These are phyloP conservation scores for Ptilonorhynchus violaceus DNA, from an alignment of 2,113 vertebrate species.

Conservation along the genomic window DNA sequence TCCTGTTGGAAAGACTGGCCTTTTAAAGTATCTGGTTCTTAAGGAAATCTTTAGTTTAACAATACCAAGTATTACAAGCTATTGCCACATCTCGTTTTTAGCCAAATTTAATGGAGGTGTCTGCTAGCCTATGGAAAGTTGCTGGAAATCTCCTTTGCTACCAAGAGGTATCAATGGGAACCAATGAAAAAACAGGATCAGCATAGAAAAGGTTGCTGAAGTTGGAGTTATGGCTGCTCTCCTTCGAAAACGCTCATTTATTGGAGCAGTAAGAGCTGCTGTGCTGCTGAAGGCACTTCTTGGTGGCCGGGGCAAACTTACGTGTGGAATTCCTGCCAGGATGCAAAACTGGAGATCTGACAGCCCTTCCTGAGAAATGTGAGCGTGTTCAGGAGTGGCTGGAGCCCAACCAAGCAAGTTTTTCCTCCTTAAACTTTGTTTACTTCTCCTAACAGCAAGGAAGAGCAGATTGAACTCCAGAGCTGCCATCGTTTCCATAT, in stretches of 20 bases:
- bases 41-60: not conserved
- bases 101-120: not conserved
- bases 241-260: not conserved
- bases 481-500: rapidly evolving
- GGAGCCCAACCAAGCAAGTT: not conserved
- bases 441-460: rapidly evolving
- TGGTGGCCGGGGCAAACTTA: not conserved
- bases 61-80: not conserved
- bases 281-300: conserved; percentile 33
- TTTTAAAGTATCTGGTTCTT: not conserved
- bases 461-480: not conserved
- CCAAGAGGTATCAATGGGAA: not conserved
- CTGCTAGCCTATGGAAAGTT: not conserved
- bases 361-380: not conserved
- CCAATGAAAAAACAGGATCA: not conserved
- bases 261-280: not conserved
- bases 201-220: not conserved
- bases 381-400: not conserved
- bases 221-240: not conserved
- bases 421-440: not conserved
- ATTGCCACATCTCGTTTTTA: not conserved
- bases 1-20: not conserved
- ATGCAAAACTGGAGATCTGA: not conserved
- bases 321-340: not conserved
- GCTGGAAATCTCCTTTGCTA: not conserved